Evolutionary conservation across 92 coral and sea anemone genomes (phyloP), one percentile per base, ranked within the genome.

Genomic region (Parazoanthus swiftii): DNA sequence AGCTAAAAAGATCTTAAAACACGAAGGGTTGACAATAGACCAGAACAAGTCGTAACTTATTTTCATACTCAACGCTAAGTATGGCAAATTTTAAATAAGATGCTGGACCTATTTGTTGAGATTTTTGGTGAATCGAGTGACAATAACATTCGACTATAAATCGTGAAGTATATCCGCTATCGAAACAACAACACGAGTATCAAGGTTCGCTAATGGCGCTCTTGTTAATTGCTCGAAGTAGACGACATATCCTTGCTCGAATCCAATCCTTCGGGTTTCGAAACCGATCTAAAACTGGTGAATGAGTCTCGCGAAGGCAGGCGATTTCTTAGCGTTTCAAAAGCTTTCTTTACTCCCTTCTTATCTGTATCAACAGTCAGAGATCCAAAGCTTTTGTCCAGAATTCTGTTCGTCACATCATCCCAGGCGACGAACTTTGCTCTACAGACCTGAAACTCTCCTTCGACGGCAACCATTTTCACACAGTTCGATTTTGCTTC

Each of bases 371-470:
- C 87, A 23, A 72, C 42, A 33, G 67, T 84, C n/a, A 84, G 48
- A 0, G 79, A 66, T 23, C 87, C 87, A 72, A 84, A 84, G n/a
- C 42, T 84, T 73, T 84, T 84, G 15, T 48, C 58, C 11, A 70
- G 44, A 35, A 84, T 73, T 50, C 25, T 84, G 68, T 50, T 71
- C 37, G 87, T 71, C 18, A 84, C 87, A 38, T 84, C 87, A 25
- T 84, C 79, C 87, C 87, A 71, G 1, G 68, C 65, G 11, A 72
- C 77, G 77, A 84, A 84, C 77, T 84, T 84, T 71, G 87, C 87
- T 44, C 87, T 84, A 50, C 79, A 84, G 29, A 48, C 87, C 35
- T 84, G 87, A 50, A 84, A 84, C 1, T 84, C 79, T 2, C 87
- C 87, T 48, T 84, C 87, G 18, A 44, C 18, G 6, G 87, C 77